Percentiles rank a stretch among this genome's conserved stretches.
Conservation (phyloP, 2,888 invertebrate genomes). For the Drymonia ruficornis region DNA sequence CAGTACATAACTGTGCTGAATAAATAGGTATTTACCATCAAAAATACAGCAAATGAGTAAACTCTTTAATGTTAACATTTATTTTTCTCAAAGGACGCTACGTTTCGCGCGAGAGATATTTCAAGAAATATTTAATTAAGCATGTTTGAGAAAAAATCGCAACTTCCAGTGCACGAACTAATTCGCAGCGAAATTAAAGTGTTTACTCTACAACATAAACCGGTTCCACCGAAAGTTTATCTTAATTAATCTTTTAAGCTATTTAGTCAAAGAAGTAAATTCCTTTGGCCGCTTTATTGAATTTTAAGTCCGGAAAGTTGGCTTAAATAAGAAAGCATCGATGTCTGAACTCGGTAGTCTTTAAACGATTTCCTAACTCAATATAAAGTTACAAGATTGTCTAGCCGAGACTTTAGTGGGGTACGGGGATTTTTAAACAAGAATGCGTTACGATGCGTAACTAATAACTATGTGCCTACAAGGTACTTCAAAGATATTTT, state of each 20-base stretch:
- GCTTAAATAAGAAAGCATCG: slow-evolving; percentile 77
- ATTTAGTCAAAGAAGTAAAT: slow-evolving; percentile 80
- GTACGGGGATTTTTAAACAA: slow-evolving; percentile 46
- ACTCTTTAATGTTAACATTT: slow-evolving; percentile 8
- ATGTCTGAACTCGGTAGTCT: slow-evolving; percentile 65
- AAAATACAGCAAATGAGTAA: slow-evolving; percentile 5
- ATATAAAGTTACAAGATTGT: slow-evolving; percentile 72
- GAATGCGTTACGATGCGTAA: slow-evolving; percentile 19
- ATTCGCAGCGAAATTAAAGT: slow-evolving; percentile 54
- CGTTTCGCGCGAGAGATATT: slow-evolving; percentile 19
- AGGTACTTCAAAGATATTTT: background rate
- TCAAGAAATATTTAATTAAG: slow-evolving; percentile 27
- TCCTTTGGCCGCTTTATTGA: slow-evolving; percentile 77
- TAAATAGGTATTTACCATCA: no score
- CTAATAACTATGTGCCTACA: background rate
- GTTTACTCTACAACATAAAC: slow-evolving; percentile 65
- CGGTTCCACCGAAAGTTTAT: slow-evolving; percentile 64
- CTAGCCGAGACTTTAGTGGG: slow-evolving; percentile 52
- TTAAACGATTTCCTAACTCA: slow-evolving; percentile 73
- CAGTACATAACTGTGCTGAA: no score
- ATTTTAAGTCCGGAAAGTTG: slow-evolving; percentile 76
- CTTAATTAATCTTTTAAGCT: slow-evolving; percentile 80
- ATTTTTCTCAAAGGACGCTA: slow-evolving; percentile 12
- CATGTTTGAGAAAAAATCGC: slow-evolving; percentile 18
- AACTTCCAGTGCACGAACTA: slow-evolving; percentile 45